Evolutionary conservation across 2,797 vertebrate genomes (phyloP), one percentile per base, ranked within the genome.

Genomic region (Dromococcyx pavoninus): DNA sequence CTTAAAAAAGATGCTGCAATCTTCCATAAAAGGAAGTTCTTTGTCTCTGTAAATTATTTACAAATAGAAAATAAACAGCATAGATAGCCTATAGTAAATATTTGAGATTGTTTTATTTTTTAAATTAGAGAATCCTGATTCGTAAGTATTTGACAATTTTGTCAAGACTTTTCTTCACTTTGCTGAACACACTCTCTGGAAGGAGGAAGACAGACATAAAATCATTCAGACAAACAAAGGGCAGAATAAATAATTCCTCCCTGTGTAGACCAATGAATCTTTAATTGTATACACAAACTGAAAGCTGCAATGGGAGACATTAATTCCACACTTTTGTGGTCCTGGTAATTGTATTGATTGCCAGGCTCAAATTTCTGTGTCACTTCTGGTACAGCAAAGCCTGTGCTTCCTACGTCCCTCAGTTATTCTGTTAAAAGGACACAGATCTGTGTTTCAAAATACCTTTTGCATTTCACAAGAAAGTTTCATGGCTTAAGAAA

Each of bases 391-490:
- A 46, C 28, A 75, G 33, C 21, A 61, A 83, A 33, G 7, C 11
- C 48, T 32, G 43, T 0, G 0, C 54, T 86, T 74, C 54, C 23
- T 25, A 56, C 0, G 0, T 56, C 10, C 11, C 39, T 67, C 32
- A 43, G 14, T 51, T 72, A 30, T 27, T 66, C 30, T 56, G 21
- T 33, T 41, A 53, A 46, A 69, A 64, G 12, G 11, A 11, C 5
- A 15, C 5, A 41, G 17, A 5, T 71, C 7, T 7, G 10, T 44
- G 13, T 13, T 61, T 77, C 61, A 74, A 60, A 89, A 57, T 5
- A 61, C 17, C 3, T 77, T 74, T 60, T 44, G 17, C 35, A 66
- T 66, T 50, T 9, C 37, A 79, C 9, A 44, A 19, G 51, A 70
- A 79, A 30, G 19, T 8, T 76, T 85, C 32, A n/a, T 0, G 6